Percentiles rank a stretch among this genome's conserved stretches.
Conservation (phyloP, 2,888 invertebrate species). For the Cyrtodaria siliqua region DNA sequence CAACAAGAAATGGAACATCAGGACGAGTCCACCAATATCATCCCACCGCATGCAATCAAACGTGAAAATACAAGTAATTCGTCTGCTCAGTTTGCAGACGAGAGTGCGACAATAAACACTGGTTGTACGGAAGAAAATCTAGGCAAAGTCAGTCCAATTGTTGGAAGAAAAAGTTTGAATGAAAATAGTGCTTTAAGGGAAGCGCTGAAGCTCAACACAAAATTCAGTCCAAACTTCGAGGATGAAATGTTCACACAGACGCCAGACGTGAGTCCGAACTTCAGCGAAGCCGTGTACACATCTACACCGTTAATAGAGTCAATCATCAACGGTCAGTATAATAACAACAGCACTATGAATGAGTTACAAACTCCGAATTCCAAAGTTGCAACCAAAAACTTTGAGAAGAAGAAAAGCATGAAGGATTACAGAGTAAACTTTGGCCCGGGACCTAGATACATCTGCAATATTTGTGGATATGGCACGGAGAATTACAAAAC, state of each 20-base stretch:
- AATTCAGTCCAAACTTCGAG: not conserved
- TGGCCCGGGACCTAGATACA: slow-evolving; percentile 47
- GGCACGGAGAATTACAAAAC: slow-evolving; percentile 64
- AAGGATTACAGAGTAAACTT: slow-evolving; percentile 52
- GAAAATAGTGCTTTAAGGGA: not conserved
- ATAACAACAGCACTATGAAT: slow-evolving; percentile 13
- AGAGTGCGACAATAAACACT: not conserved
- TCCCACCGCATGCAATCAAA: no score
- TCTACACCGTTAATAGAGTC: slow-evolving; percentile 58
- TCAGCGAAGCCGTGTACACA: slow-evolving; percentile 44
- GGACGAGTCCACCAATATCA: not conserved
- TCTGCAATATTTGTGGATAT: slow-evolving; percentile 58
- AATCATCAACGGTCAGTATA: slow-evolving; percentile 37
- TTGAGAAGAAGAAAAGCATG: slow-evolving; percentile 49
- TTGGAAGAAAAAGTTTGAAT: not conserved
- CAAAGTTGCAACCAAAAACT: slow-evolving; percentile 15
- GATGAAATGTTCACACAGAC: slow-evolving; percentile 36
- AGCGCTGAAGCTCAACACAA: not conserved
- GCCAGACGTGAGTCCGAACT: slow-evolving; percentile 46
- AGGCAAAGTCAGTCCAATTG: no score
- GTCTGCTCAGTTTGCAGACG: no score
- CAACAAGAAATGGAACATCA: not conserved
- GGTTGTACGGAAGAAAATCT: not conserved
- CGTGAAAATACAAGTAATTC: no score
- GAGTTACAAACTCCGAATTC: not conserved